These are phyloP conservation scores for Oryzaephilus surinamensis DNA, from an alignment of 1,140 invertebrate genomes.

Conservation along the genomic window DNA sequence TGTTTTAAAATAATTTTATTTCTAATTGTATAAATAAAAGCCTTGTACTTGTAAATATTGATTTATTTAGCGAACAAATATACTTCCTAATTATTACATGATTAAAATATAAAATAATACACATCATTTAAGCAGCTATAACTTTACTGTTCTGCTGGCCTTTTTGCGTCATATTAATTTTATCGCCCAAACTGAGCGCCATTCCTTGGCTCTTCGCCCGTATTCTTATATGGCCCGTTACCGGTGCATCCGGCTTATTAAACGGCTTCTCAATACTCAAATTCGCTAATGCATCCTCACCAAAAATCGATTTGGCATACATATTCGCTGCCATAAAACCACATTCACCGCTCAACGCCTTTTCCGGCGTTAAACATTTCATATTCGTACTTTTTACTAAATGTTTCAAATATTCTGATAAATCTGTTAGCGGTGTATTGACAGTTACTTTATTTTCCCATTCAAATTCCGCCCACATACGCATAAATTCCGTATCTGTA, in stretches of 20 bases:
- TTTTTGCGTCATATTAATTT: conserved; percentile 84
- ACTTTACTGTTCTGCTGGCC: conserved; percentile 53
- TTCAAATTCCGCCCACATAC: conserved; percentile 99
- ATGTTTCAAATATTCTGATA: conserved; percentile 88
- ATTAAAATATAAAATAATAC: conserved; percentile 3
- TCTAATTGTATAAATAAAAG: too few relatives aligned
- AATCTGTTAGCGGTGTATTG: conserved; percentile 86
- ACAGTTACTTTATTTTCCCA: conserved; percentile 99
- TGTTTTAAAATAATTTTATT: neutral
- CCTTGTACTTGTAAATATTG: too few relatives aligned
- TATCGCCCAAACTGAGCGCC: conserved; percentile 92
- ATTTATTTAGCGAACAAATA: neutral
- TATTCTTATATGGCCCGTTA: conserved; percentile 94
- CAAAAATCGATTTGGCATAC: conserved; percentile 98
- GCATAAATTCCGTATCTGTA: conserved; percentile 89
- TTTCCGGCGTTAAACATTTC: conserved; percentile 95
- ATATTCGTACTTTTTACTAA: conserved; percentile 94
- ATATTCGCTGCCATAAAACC: conserved; percentile 99
- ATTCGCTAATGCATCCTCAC: conserved; percentile 97
- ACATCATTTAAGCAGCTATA: conserved; percentile 40
- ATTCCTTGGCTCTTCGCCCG: conserved; percentile 98
- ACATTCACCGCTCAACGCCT: conserved; percentile 90
- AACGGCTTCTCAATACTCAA: conserved; percentile 94
- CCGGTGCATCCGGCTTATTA: conserved; percentile 74
- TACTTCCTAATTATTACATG: neutral